These are phyloP conservation scores for Corvus hawaiiensis DNA, from an alignment of 2,113 vertebrate species.

Conservation along the genomic window DNA sequence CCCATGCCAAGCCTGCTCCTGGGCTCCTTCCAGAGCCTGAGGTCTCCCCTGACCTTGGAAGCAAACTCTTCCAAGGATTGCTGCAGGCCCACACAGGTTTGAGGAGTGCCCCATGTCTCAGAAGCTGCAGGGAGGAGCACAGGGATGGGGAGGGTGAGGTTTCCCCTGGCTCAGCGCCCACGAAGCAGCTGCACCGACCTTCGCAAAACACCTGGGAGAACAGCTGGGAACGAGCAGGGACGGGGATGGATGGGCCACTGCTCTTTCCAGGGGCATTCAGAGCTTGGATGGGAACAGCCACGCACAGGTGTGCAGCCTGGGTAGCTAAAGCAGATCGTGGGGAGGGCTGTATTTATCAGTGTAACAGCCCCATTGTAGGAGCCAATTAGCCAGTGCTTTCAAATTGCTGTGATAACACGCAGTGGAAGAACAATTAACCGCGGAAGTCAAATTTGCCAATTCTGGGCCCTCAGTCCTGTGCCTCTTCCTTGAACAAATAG, in stretches of 20 bases:
- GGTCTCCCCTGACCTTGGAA: neutral
- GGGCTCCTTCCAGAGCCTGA: neutral
- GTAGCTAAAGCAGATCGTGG: neutral
- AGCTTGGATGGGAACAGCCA: neutral
- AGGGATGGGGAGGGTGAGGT: fast-evolving
- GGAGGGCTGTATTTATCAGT: neutral
- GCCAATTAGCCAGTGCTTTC: neutral
- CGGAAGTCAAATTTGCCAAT: neutral
- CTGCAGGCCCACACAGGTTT: no score
- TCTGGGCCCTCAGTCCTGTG: neutral
- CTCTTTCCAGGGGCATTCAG: neutral
- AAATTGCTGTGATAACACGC: neutral
- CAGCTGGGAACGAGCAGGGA: neutral
- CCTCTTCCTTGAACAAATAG: neutral
- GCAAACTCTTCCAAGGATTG: neutral
- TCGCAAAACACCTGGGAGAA: neutral
- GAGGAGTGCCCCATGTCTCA: neutral
- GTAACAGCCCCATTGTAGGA: neutral
- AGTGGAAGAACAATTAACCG: neutral
- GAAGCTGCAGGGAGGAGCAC: neutral
- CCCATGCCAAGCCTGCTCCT: neutral
- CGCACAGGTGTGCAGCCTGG: neutral
- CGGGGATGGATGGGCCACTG: fast-evolving
- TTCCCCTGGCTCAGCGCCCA: neutral
- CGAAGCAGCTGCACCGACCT: neutral